Conservation (phyloP, 2,888 invertebrate genomes). For the Melikaiella ostensackeni region DNA sequence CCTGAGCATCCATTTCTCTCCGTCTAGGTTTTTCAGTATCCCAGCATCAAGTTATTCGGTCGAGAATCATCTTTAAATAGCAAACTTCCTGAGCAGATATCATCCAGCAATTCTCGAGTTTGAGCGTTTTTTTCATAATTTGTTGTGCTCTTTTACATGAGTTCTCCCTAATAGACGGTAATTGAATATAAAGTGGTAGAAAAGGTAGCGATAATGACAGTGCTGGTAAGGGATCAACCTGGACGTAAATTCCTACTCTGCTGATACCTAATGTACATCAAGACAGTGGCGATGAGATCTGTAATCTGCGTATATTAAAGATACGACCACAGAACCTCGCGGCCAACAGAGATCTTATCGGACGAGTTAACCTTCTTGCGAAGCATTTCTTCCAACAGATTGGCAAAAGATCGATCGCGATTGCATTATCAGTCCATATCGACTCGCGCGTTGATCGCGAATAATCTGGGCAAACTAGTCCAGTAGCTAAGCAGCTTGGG, state of each 20-base stretch:
- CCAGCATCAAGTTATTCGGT: neutral
- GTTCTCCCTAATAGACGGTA: conserved; percentile 13
- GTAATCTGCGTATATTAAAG: conserved; percentile 38
- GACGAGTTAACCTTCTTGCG: conserved; percentile 49
- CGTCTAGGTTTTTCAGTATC: neutral
- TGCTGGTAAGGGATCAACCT: conserved; percentile 24
- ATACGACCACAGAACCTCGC: conserved; percentile 25
- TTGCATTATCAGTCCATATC: conserved; percentile 51
- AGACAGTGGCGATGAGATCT: conserved; percentile 40
- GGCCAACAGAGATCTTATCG: conserved; percentile 50
- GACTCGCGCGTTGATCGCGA: conserved; percentile 48
- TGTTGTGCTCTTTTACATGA: conserved; percentile 3
- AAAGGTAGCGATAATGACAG: conserved; percentile 29
- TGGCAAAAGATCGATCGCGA: conserved; percentile 45
- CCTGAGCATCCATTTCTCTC: neutral
- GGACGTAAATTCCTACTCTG: conserved; percentile 34
- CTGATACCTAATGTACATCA: conserved; percentile 37
- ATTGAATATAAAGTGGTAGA: conserved; percentile 35
- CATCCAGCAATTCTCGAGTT: conserved; percentile 18
- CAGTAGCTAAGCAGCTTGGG: conserved; percentile 42
- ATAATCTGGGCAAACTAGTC: conserved; percentile 53
- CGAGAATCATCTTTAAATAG: conserved; percentile 13
- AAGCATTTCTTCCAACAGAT: conserved; percentile 51
- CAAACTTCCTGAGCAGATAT: conserved; percentile 18
- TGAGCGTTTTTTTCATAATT: conserved; percentile 1